Evolutionary conservation across 1,140 invertebrate genomes (phyloP), one percentile per base, ranked within the genome.

Genomic region (Oscheius sp.): DNA sequence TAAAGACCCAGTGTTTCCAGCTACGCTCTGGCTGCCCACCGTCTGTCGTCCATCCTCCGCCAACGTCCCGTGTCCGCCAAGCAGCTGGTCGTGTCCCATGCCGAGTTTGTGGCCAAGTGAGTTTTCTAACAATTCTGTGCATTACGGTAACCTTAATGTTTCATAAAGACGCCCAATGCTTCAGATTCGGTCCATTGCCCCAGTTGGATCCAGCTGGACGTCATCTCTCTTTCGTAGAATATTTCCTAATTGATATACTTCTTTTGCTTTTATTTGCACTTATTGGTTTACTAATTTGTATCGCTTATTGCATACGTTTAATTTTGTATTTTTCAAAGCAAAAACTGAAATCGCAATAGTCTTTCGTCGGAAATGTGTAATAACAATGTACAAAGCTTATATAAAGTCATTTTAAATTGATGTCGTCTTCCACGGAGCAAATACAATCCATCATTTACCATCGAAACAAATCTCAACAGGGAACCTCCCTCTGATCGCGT

Each of bases 221-320:
- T 35, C 65, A 68, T 35, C 49, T 52, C 7, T 52, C 18, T 68
- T 7, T 55, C 7, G 20, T 68, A 3, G 45, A 29, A 4, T 68
- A 68, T 20, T 68, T 55, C n/a, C 38, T 68, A 18, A 36, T 68
- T 7, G 65, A 68, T 31, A 55, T 68, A 26, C 10, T 49, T 13
- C 10, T 68, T 4, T n/a, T 68, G 7, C 3, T 68, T 23, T 35
- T 20, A n/a, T 15, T 13, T 35, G 1, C 36, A 26, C n/a, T 68
- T 36, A 1, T 36, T 13, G 3, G 52, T 55, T 18, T 55, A 20
- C 26, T 13, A 15, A 34, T 67, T 13, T 23, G n/a, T n/a, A n/a
- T n/a, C n/a, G n/a, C n/a, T n/a, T n/a, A n/a, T n/a, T n/a, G n/a
- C n/a, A n/a, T n/a, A n/a, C n/a, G n/a, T n/a, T n/a, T n/a, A n/a